Evolutionary conservation across 2,888 invertebrate species (phyloP).

Genomic region (Caenorhabditis zanzibari): DNA sequence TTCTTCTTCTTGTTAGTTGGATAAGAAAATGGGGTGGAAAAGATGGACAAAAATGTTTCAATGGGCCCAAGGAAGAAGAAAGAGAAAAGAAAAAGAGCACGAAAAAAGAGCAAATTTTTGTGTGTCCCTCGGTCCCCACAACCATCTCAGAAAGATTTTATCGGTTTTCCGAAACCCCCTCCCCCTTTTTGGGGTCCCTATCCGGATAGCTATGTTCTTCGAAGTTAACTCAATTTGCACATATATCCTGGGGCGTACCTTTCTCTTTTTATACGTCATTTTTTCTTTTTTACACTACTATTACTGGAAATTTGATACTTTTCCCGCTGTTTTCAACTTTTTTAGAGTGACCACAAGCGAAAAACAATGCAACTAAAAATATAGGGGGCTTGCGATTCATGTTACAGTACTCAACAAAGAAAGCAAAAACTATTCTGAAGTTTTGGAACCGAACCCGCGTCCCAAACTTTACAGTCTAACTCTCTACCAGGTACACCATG

Average conservation of each 20-base stretch:
- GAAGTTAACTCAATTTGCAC: conserved; percentile 4
- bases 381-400: too few relatives aligned
- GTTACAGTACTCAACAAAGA: too few relatives aligned
- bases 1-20: conserved; percentile 9
- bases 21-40: background rate
- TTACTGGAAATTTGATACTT: background rate
- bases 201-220: conserved; percentile 13
- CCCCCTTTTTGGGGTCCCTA: conserved; percentile 27
- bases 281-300: conserved; percentile 10
- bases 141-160: conserved; percentile 35
- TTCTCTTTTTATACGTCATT: background rate
- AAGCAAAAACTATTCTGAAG: too few relatives aligned
- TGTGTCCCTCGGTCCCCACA: background rate
- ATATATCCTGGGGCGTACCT: background rate
- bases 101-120: conserved; percentile 24
- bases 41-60: conserved; percentile 45
- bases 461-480: background rate
- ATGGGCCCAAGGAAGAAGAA: conserved; percentile 23
- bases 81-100: background rate
- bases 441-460: background rate
- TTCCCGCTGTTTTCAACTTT: background rate
- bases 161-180: conserved; percentile 37
- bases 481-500: background rate
- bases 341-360: background rate
- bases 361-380: too few relatives aligned